Percentiles rank a stretch among this genome's conserved stretches.
Evolutionary conservation across 1,140 invertebrate genomes (phyloP).

Genomic region (Maconellicoccus hirsutus): DNA sequence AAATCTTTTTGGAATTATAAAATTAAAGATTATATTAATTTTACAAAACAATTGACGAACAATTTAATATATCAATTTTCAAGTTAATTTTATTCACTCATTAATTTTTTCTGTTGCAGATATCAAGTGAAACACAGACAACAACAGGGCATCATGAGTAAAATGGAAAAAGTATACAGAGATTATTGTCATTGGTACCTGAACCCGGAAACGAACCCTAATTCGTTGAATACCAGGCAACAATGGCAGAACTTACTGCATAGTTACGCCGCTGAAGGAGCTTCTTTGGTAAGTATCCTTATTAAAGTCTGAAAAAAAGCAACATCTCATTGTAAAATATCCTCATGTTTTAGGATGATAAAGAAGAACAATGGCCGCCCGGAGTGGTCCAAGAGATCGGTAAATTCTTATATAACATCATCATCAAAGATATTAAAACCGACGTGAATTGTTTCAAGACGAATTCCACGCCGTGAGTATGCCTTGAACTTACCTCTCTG

Average conservation of each 20-base stretch:
- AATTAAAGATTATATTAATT: too few species aligned
- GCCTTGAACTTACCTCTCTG: too few species aligned
- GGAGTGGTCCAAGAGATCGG: constrained; percentile 48
- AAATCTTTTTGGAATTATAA: too few species aligned
- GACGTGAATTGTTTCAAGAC: constrained; percentile 51
- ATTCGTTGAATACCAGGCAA: constrained; percentile 49
- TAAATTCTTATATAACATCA: constrained; percentile 75
- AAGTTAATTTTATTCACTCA: constrained; percentile 13
- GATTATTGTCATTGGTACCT: constrained; percentile 60
- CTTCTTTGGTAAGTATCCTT: constrained; percentile 39
- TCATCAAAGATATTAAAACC: constrained; percentile 73
- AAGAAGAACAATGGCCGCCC: constrained; percentile 51
- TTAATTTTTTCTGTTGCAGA: constrained; percentile 34
- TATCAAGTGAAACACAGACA: constrained; percentile 53
- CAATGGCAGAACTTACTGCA: constrained; percentile 57
- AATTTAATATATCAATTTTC: constrained; percentile 22
- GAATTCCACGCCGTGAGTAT: not conserved
- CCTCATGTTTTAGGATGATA: constrained; percentile 36
- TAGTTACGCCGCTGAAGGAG: constrained; percentile 41
- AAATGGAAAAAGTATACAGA: constrained; percentile 51
- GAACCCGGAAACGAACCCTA: constrained; percentile 31
- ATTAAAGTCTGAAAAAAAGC: not conserved
- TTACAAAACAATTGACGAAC: too few species aligned
- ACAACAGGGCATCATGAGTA: constrained; percentile 50
- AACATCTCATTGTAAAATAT: constrained; percentile 23